A percentile compares a stretch with the other conserved stretches of the same genome.
These are phyloP conservation scores for Tuberolachnus salignus DNA, from an alignment of 2,888 invertebrate genomes.

Conservation along the genomic window DNA sequence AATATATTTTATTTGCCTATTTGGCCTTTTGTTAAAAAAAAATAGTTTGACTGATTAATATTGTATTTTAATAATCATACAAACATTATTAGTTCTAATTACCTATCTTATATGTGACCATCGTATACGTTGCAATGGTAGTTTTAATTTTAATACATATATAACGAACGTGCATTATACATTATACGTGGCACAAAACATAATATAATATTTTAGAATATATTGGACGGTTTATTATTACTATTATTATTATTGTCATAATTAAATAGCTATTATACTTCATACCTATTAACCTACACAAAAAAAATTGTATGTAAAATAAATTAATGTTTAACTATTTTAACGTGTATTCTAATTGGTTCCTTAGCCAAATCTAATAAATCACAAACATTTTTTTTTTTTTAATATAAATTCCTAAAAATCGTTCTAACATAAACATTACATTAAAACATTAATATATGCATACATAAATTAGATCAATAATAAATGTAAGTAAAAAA, in stretches of 20 bases:
- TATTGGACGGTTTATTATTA: neutral
- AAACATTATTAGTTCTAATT: conserved; percentile 23
- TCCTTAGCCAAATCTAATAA: no score
- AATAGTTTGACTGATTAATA: conserved; percentile 23
- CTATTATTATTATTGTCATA: neutral
- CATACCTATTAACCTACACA: neutral
- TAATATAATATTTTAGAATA: neutral
- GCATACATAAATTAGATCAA: no score
- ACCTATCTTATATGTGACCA: neutral
- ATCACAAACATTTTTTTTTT: no score
- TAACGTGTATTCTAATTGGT: no score
- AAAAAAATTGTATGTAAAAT: conserved; percentile 5
- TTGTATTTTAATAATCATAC: conserved; percentile 15
- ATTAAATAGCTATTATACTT: neutral
- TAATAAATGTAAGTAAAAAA: no score
- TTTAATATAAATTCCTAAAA: no score
- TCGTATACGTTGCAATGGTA: conserved; percentile 5
- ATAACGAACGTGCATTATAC: neutral
- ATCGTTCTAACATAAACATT: no score
- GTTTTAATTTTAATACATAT: conserved; percentile 19
- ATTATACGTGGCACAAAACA: neutral
- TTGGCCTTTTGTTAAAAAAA: conserved; percentile 10
- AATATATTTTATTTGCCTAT: conserved; percentile 33
- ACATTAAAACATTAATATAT: no score
- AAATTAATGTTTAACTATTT: neutral